phyloP scores from a whole-genome alignment of 2,888 invertebrate species.

The Cancer borealis region DNA sequence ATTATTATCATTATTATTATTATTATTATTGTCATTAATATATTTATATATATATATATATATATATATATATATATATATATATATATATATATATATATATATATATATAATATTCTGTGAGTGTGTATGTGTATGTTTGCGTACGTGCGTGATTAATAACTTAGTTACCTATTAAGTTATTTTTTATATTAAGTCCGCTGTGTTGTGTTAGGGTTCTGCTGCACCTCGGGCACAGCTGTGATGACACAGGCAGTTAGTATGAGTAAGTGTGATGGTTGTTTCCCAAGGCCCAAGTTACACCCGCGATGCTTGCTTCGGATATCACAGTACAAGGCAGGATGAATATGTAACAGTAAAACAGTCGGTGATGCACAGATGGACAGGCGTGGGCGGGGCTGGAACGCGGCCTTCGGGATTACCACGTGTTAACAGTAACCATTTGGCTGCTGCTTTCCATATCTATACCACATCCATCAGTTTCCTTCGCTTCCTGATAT shows the following conservation, averaged over 20 bases:
- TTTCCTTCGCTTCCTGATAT: background rate
- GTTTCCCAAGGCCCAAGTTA: background rate
- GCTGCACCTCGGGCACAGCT: background rate
- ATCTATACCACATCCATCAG: background rate
- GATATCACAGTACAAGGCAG: background rate
- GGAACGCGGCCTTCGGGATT: background rate
- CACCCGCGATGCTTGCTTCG: background rate
- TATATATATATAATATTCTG: conserved; percentile 23
- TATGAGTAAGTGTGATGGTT: background rate
- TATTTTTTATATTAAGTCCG: background rate
- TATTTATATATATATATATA: conserved; percentile 25
- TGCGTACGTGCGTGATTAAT: background rate
- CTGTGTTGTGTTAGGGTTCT: background rate
- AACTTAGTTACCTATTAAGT: background rate
- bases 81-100: conserved; percentile 49
- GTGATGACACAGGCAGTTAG: background rate
- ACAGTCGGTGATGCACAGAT: background rate
- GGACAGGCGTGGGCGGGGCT: background rate
- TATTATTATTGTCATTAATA: background rate
- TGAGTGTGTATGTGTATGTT: background rate
- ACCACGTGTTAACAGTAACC: background rate
- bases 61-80: conserved; percentile 53
- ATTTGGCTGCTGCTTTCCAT: too few species aligned
- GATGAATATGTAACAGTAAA: background rate
- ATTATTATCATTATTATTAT: too few species aligned